Evolutionary conservation across 2,797 vertebrate genomes (phyloP).

Genomic region (Mormyrus proboscirostris): DNA sequence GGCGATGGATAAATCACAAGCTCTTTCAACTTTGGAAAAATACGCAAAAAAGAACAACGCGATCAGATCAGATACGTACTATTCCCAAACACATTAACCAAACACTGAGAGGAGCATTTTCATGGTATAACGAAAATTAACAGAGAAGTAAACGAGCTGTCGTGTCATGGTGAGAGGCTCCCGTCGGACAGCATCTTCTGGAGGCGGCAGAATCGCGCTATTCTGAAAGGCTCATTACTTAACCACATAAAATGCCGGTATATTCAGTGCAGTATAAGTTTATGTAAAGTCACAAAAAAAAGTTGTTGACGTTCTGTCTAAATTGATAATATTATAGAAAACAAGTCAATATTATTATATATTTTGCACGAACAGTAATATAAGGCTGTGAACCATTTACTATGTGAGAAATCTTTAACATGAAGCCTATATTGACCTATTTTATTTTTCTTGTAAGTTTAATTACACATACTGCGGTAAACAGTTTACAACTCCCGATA

Average conservation of each 20-base stretch:
- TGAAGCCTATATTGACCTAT: background rate
- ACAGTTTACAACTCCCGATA: background rate
- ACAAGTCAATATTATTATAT: background rate
- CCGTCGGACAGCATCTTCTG: background rate
- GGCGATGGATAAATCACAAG: background rate
- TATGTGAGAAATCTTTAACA: background rate
- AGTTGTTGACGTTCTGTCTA: background rate
- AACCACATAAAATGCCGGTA: background rate
- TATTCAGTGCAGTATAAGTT: background rate
- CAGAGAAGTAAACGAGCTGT: constrained; percentile 14
- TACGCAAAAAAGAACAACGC: background rate
- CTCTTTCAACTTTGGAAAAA: background rate
- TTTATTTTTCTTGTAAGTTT: background rate
- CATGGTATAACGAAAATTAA: background rate
- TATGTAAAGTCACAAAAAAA: background rate
- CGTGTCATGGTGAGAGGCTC: background rate
- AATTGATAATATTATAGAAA: background rate
- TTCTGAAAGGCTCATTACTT: background rate
- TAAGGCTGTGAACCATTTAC: background rate
- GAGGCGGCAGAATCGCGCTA: background rate
- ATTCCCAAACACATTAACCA: background rate
- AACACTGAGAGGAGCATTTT: background rate
- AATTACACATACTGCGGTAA: background rate
- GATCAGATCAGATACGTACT: background rate
- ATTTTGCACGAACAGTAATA: background rate